phyloP scores from a whole-genome alignment of 2,113 vertebrate genomes.

The Brienomyrus longianalis region DNA sequence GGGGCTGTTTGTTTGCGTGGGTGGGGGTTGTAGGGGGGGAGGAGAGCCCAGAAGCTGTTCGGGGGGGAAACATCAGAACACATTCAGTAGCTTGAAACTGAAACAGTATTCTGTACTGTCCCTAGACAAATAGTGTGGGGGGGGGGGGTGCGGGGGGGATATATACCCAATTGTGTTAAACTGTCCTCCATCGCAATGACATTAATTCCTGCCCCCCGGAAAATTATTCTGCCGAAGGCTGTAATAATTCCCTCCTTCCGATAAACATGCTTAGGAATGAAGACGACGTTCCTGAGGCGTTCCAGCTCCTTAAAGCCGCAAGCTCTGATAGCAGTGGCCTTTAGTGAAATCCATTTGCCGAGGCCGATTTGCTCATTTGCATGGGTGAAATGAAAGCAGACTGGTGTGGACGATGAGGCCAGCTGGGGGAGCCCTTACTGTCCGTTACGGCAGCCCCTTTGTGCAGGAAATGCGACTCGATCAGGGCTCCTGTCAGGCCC shows the following conservation, averaged over 20 bases:
- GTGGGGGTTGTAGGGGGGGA: slow-evolving; percentile 74
- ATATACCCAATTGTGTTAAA: neutral
- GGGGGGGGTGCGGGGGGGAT: neutral
- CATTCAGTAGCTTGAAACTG: neutral
- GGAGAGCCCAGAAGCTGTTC: slow-evolving; percentile 68
- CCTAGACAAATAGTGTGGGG: neutral
- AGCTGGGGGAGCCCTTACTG: neutral
- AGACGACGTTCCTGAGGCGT: neutral
- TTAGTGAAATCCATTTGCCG: neutral
- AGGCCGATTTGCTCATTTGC: neutral
- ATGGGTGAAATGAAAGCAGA: neutral
- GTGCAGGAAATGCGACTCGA: neutral
- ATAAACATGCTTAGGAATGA: neutral
- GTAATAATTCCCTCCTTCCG: neutral
- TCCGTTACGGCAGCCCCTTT: neutral
- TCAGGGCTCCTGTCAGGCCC: neutral
- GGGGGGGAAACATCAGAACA: slow-evolving; percentile 32
- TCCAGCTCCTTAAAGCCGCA: neutral
- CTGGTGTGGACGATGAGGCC: neutral
- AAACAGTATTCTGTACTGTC: neutral
- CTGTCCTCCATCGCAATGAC: neutral
- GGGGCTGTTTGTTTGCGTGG: slow-evolving; percentile 63
- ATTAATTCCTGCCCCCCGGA: neutral
- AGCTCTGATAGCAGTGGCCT: neutral
- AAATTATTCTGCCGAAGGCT: neutral